Evolutionary conservation across 92 coral and sea anemone species (phyloP).

Genomic region (Porites divaricata): DNA sequence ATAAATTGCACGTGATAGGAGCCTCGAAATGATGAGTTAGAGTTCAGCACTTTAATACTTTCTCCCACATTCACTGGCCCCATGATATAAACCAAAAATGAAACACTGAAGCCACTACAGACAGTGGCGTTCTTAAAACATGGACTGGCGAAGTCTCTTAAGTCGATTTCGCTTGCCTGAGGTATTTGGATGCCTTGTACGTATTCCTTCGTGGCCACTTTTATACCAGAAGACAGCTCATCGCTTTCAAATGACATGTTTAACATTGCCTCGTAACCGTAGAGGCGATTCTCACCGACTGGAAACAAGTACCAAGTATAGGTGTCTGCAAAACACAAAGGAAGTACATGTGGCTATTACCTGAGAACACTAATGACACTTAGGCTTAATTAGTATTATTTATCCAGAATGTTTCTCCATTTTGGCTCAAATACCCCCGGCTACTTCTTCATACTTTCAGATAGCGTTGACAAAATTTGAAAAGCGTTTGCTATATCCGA

Average conservation of each 20-base stretch:
- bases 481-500: no score
- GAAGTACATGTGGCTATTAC: no score
- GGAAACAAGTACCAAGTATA: conserved; percentile 23
- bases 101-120: conserved; percentile 15
- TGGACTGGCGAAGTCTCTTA: conserved; percentile 10
- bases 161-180: neutral
- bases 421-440: no score
- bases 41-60: neutral
- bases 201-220: neutral
- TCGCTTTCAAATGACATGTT: conserved; percentile 16
- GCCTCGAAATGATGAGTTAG: conserved; percentile 4
- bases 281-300: conserved; percentile 4
- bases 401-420: no score
- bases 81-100: conserved; percentile 11
- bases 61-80: neutral
- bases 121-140: conserved; percentile 5
- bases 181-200: conserved; percentile 5
- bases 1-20: neutral
- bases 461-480: no score
- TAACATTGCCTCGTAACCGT: conserved; percentile 11
- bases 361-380: no score
- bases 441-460: no score
- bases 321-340: neutral
- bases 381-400: no score
- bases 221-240: conserved; percentile 2